phyloP scores from a whole-genome alignment of 2,797 vertebrate species.

The Pseudotriccus pelzelni region DNA sequence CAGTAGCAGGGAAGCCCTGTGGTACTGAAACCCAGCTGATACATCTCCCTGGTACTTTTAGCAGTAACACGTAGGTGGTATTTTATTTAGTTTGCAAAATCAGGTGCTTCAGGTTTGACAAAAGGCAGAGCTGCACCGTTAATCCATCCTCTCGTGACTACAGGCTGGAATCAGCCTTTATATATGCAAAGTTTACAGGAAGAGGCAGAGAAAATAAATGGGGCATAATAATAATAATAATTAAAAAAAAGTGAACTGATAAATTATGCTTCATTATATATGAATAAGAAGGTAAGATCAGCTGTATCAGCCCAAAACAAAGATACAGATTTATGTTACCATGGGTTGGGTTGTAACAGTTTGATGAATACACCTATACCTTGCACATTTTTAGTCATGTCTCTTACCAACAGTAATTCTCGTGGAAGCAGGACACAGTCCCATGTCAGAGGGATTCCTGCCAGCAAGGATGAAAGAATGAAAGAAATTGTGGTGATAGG shows the following conservation, averaged over 20 bases:
- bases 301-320: background rate
- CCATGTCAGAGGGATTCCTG: background rate
- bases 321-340: background rate
- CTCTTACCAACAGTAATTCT: background rate
- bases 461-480: background rate
- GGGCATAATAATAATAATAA: background rate
- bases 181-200: background rate
- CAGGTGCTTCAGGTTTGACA: background rate
- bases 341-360: background rate
- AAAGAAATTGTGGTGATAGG: background rate
- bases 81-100: background rate
- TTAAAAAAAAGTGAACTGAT: background rate
- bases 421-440: background rate
- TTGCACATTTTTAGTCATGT: background rate
- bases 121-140: background rate
- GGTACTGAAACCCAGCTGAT: background rate
- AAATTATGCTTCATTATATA: background rate
- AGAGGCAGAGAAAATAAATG: background rate
- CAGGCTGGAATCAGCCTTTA: background rate
- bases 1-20: background rate
- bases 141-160: background rate
- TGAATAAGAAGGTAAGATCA: background rate
- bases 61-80: background rate
- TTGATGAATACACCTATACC: background rate
- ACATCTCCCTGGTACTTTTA: background rate